phyloP scores from a whole-genome alignment of 2,113 vertebrate genomes.

The Triplophysa siluroides region DNA sequence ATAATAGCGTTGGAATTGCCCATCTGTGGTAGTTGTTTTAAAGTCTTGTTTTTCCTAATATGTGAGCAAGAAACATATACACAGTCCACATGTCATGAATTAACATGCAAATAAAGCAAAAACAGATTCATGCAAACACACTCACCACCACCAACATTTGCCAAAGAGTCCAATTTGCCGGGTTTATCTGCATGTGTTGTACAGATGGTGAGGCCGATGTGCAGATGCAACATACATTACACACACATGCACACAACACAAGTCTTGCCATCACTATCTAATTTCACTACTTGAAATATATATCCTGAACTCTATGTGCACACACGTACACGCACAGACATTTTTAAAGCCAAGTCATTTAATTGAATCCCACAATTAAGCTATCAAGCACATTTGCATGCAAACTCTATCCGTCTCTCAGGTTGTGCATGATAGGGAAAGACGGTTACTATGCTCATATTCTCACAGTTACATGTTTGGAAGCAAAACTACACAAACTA shows the following conservation, averaged over 20 bases:
- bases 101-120: too few relatives aligned
- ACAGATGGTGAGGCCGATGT: constrained; percentile 43
- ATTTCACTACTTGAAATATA: background rate
- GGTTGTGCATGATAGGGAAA: too few relatives aligned
- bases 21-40: too few relatives aligned
- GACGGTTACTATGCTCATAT: too few relatives aligned
- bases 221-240: constrained; percentile 45
- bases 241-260: constrained; percentile 6
- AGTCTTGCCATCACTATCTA: background rate
- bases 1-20: too few relatives aligned
- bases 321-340: background rate
- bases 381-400: too few relatives aligned
- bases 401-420: too few relatives aligned
- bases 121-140: constrained; percentile 22
- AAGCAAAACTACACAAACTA: too few relatives aligned
- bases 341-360: background rate
- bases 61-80: background rate
- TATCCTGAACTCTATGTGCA: too few relatives aligned
- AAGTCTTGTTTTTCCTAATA: background rate
- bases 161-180: constrained; percentile 33
- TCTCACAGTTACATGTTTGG: too few relatives aligned
- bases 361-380: too few relatives aligned
- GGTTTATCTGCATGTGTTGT: constrained; percentile 50
- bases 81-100: constrained; percentile 19
- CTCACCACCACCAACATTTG: constrained; percentile 9